Percentiles rank a stretch among this genome's conserved stretches.
Conservation (phyloP, 30 jellyfish, hydroid and myxozoan genomes). For the Kudoa iwatai region DNA sequence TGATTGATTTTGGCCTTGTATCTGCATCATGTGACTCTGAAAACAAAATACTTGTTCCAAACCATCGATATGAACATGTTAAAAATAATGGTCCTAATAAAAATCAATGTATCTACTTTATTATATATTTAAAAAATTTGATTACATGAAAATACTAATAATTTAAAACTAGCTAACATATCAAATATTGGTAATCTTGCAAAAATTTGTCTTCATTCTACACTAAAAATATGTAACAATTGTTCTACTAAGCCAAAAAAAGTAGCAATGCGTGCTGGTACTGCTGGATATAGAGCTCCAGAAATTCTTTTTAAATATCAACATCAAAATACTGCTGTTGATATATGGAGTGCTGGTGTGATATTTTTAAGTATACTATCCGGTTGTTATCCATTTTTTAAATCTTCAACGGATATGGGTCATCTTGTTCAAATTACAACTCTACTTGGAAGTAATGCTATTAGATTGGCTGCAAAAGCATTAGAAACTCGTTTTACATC, state of each 20-base stretch:
- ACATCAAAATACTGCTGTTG: slow-evolving; percentile 84
- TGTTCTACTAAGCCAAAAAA: slow-evolving; percentile 41
- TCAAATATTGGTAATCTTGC: no score
- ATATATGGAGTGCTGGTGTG: slow-evolving; percentile 88
- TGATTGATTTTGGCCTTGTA: slow-evolving; percentile 83
- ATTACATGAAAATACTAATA: no score
- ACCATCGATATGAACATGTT: no score
- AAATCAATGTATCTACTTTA: no score
- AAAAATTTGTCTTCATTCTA: slow-evolving; percentile 1
- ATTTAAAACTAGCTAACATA: no score
- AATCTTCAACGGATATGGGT: slow-evolving; percentile 39
- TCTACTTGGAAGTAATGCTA: slow-evolving; percentile 42
- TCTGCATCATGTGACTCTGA: no score
- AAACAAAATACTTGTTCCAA: no score
- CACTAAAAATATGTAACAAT: background rate
- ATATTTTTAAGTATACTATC: slow-evolving; percentile 27
- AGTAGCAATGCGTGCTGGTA: slow-evolving; percentile 92
- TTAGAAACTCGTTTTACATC: no score
- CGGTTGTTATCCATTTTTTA: slow-evolving; percentile 87
- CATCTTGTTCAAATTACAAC: slow-evolving; percentile 39
- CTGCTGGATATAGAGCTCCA: slow-evolving; percentile 93
- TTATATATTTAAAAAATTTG: no score
- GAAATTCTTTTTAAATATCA: slow-evolving; percentile 49
- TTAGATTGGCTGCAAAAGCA: no score
- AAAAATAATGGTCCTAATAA: no score